A percentile compares a stretch with the other conserved stretches of the same genome.
phyloP scores from a whole-genome alignment of 2,113 vertebrate genomes.

The Brachionichthys hirsutus region DNA sequence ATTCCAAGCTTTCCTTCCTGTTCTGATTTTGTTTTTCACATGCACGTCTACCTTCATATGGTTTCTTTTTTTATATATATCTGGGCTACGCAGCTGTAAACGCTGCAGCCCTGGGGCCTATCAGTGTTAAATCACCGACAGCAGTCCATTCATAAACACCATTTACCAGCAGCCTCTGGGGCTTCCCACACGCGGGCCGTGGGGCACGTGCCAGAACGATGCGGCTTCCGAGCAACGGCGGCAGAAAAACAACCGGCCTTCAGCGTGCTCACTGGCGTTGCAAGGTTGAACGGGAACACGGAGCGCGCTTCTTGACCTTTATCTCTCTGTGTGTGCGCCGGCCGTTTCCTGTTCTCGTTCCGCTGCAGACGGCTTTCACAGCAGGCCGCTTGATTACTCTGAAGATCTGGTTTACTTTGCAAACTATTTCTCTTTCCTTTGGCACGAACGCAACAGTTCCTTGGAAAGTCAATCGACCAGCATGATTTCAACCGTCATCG shows the following conservation, averaged over 20 bases:
- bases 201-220: constrained; percentile 56
- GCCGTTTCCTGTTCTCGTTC: constrained; percentile 25
- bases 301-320: constrained; percentile 29
- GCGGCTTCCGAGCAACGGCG: constrained; percentile 42
- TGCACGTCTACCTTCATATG: background rate
- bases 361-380: background rate
- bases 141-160: constrained; percentile 66
- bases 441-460: constrained; percentile 9
- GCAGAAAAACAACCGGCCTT: constrained; percentile 28
- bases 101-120: constrained; percentile 13
- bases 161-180: constrained; percentile 60
- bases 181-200: constrained; percentile 58
- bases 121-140: constrained; percentile 49
- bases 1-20: constrained; percentile 28
- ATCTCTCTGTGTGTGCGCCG: constrained; percentile 11
- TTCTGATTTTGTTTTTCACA: background rate
- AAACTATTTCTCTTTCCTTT: constrained; percentile 4
- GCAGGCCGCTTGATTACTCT: background rate
- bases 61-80: background rate
- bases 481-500: constrained; percentile 3
- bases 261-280: constrained; percentile 35
- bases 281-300: constrained; percentile 32
- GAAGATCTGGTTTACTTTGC: constrained; percentile 14
- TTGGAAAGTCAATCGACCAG: background rate
- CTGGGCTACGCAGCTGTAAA: background rate